These are phyloP conservation scores for Karalla daura DNA, from an alignment of 2,797 vertebrate species.

Conservation along the genomic window DNA sequence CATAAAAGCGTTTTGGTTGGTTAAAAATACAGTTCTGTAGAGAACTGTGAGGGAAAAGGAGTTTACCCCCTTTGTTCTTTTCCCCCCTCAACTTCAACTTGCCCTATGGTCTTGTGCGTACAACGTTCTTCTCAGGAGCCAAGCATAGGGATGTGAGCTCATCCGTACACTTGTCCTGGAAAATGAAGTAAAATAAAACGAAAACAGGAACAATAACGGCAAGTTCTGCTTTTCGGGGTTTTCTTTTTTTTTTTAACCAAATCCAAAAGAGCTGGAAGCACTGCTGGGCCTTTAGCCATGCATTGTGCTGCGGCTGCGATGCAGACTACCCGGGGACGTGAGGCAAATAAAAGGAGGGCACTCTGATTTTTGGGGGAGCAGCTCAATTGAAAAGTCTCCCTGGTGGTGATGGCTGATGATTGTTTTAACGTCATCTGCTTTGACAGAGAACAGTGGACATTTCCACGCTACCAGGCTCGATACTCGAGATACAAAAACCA, in stretches of 20 bases:
- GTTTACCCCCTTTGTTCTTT: too few species aligned
- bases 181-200: too few species aligned
- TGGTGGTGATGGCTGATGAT: conserved; percentile 11
- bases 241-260: conserved; percentile 64
- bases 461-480: conserved; percentile 26
- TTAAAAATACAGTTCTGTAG: conserved; percentile 69
- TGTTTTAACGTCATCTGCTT: conserved; percentile 27
- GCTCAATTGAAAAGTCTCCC: conserved; percentile 18
- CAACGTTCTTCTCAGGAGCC: conserved; percentile 26
- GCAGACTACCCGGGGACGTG: conserved; percentile 34
- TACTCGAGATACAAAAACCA: conserved; percentile 22
- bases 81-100: conserved; percentile 23
- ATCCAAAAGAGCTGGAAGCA: conserved; percentile 59
- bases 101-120: conserved; percentile 9
- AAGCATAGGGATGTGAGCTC: conserved; percentile 41
- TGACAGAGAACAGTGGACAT: conserved; percentile 6
- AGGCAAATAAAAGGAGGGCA: conserved; percentile 35
- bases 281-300: conserved; percentile 66
- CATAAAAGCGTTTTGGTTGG: conserved; percentile 63
- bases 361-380: conserved; percentile 11
- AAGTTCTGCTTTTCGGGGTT: conserved; percentile 39
- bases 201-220: conserved; percentile 31
- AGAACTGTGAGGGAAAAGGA: conserved; percentile 44
- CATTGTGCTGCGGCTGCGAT: conserved; percentile 65
- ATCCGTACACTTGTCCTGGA: conserved; percentile 48